Percentiles rank a stretch among this genome's conserved stretches.
Evolutionary conservation across 2,113 vertebrate genomes (phyloP).

Genomic region (Suncus etruscus): DNA sequence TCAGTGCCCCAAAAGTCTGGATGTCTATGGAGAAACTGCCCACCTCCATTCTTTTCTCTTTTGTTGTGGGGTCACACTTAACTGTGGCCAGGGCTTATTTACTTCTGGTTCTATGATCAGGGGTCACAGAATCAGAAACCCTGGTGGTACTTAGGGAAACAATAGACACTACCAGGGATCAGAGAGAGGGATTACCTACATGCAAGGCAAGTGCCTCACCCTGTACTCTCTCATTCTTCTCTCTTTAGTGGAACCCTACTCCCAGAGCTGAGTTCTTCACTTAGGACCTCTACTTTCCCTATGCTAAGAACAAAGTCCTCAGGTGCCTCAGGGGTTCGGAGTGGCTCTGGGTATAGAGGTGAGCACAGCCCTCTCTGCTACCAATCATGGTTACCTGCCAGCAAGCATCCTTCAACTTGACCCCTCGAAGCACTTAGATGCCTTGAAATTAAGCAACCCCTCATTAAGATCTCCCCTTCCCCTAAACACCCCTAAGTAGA

Average conservation of each 20-base stretch:
- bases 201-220: no score
- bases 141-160: no score
- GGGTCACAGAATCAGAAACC: no score
- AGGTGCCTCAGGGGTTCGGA: not conserved
- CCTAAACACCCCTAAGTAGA: not conserved
- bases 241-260: not conserved
- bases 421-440: not conserved
- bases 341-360: not conserved
- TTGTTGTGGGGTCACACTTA: no score
- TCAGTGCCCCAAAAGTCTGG: not conserved
- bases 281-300: constrained; percentile 30
- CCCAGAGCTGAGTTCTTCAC: constrained; percentile 14
- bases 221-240: not conserved
- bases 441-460: constrained; percentile 12
- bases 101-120: no score
- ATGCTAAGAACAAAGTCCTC: constrained; percentile 21
- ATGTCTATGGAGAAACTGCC: not conserved
- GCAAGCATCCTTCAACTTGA: not conserved
- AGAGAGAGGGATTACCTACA: no score
- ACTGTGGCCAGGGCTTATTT: no score
- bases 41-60: no score
- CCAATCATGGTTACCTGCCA: not conserved
- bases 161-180: no score
- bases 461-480: not conserved
- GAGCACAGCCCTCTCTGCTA: not conserved